A percentile compares a stretch with the other conserved stretches of the same genome.
Conservation (phyloP, 2,113 vertebrate species). For the Tragelaphus scriptus region DNA sequence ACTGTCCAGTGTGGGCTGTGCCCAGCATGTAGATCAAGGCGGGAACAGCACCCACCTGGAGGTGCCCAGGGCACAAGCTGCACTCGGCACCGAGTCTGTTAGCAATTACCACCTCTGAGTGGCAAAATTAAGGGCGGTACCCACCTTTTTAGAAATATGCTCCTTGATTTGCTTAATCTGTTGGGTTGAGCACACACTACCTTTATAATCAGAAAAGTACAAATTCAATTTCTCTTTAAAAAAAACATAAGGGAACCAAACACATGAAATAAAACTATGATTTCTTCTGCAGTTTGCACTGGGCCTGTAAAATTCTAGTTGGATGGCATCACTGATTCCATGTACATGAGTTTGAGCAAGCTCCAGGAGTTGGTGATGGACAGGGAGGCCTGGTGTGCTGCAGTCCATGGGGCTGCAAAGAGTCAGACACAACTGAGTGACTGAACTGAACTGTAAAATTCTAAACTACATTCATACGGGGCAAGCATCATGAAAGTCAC, state of each 20-base stretch:
- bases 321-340: background rate
- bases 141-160: background rate
- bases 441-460: background rate
- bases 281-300: background rate
- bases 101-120: accelerated
- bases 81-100: accelerated
- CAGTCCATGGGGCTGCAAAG: background rate
- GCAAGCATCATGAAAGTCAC: background rate
- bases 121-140: accelerated
- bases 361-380: background rate
- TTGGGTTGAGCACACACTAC: background rate
- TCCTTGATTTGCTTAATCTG: background rate
- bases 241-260: background rate
- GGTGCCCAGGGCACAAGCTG: accelerated
- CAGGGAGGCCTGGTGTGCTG: background rate
- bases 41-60: accelerated
- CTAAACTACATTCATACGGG: background rate
- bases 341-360: background rate
- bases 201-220: background rate
- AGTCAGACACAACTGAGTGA: background rate
- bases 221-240: background rate
- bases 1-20: accelerated
- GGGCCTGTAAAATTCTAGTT: background rate
- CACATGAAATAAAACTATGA: background rate
- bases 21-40: background rate